These are phyloP conservation scores for Hipposideros larvatus DNA, from an alignment of 2,797 vertebrate species.

Conservation along the genomic window DNA sequence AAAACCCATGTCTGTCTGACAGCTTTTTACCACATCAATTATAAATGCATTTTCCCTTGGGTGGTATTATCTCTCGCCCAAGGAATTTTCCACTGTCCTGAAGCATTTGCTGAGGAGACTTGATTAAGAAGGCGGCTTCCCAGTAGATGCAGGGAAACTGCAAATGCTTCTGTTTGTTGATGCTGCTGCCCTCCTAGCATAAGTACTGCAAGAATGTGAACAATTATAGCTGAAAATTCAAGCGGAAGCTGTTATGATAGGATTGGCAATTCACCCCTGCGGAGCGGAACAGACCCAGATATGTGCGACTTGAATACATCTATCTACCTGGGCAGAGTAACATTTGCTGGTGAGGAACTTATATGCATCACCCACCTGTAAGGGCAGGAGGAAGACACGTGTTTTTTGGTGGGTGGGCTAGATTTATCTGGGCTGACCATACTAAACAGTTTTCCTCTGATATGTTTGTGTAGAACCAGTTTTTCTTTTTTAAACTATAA, in stretches of 20 bases:
- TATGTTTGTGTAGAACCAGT: background rate
- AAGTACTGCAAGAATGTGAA: slow-evolving; percentile 69
- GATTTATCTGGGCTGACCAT: background rate
- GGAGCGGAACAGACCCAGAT: slow-evolving; percentile 41
- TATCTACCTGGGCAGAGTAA: slow-evolving; percentile 24
- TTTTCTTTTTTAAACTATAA: background rate
- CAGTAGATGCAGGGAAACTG: slow-evolving; percentile 80
- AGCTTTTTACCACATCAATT: slow-evolving; percentile 84
- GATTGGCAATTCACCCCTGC: slow-evolving; percentile 56
- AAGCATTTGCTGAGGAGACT: slow-evolving; percentile 85
- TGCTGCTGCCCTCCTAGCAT: slow-evolving; percentile 24
- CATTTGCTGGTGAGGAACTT: slow-evolving; percentile 43
- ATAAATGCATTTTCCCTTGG: slow-evolving; percentile 85
- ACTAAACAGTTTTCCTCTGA: background rate
- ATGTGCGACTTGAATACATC: background rate
- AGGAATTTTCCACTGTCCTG: slow-evolving; percentile 85
- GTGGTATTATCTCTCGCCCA: slow-evolving; percentile 84
- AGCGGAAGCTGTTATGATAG: slow-evolving; percentile 58
- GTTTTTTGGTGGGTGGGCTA: background rate
- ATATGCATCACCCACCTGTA: background rate
- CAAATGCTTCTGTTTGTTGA: slow-evolving; percentile 75
- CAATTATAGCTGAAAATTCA: slow-evolving; percentile 66
- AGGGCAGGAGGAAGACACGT: background rate
- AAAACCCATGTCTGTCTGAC: slow-evolving; percentile 82
- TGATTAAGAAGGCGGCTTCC: slow-evolving; percentile 83